Evolutionary conservation across 2,888 invertebrate genomes (phyloP).

Genomic region (Zygothrica quintamaculata): DNA sequence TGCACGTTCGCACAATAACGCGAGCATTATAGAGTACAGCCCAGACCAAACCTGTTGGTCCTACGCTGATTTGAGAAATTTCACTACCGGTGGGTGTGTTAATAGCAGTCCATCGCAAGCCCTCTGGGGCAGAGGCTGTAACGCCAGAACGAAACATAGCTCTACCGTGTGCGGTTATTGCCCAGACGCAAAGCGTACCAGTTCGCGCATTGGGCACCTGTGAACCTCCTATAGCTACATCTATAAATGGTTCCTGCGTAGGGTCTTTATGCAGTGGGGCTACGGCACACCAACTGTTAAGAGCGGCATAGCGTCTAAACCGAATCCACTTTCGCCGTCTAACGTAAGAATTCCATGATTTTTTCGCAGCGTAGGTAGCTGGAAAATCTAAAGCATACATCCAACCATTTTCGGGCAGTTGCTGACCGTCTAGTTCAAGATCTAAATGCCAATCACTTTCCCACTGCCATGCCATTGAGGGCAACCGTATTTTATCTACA

Average conservation of each 20-base stretch:
- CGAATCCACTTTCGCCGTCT: constrained; percentile 95
- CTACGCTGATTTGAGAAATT: constrained; percentile 93
- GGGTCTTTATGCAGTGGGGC: constrained; percentile 95
- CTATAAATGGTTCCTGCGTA: constrained; percentile 96
- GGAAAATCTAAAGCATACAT: constrained; percentile 97
- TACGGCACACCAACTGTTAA: constrained; percentile 97
- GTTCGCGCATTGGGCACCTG: constrained; percentile 91
- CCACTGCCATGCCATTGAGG: constrained; percentile 98
- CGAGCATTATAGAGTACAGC: constrained; percentile 93
- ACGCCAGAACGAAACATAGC: constrained; percentile 94
- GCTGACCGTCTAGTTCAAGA: constrained; percentile 92
- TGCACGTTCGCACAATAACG: constrained; percentile 91
- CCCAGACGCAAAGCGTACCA: constrained; percentile 94
- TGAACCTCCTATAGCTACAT: constrained; percentile 94
- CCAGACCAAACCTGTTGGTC: constrained; percentile 95
- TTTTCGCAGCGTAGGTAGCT: constrained; percentile 90
- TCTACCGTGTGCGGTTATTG: constrained; percentile 95
- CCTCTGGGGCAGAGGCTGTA: constrained; percentile 93
- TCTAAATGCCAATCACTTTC: constrained; percentile 97
- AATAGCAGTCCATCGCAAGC: constrained; percentile 92
- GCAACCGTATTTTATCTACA: constrained; percentile 92
- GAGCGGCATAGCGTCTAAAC: constrained; percentile 93
- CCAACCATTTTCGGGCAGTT: constrained; percentile 96
- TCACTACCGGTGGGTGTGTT: constrained; percentile 91
- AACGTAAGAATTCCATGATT: constrained; percentile 96